Percentiles rank a stretch among this genome's conserved stretches.
These are phyloP conservation scores for Branchellion lobata DNA, from an alignment of 2,888 invertebrate species.

Conservation along the genomic window DNA sequence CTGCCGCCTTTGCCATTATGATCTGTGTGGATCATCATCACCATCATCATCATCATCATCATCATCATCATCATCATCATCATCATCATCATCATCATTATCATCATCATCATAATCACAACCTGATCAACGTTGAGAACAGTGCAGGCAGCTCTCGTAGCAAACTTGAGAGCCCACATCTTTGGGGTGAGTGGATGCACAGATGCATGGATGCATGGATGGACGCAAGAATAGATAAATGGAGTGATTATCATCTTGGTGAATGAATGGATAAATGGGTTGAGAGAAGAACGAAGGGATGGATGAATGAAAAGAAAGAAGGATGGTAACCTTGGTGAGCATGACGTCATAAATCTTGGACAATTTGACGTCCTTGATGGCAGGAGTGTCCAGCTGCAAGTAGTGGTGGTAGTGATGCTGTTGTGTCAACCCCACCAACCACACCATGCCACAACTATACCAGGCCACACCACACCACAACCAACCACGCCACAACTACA, in stretches of 20 bases:
- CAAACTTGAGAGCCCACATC: constrained; percentile 88
- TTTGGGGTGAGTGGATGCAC: neutral
- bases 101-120: constrained; percentile 33
- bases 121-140: constrained; percentile 87
- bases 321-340: constrained; percentile 68
- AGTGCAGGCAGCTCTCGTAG: constrained; percentile 86
- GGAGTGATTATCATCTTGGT: too few relatives aligned
- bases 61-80: constrained; percentile 42
- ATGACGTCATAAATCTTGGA: constrained; percentile 74
- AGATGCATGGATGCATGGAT: too few relatives aligned
- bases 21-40: constrained; percentile 65
- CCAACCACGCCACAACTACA: too few relatives aligned
- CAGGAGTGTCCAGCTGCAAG: constrained; percentile 68
- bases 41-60: constrained; percentile 41
- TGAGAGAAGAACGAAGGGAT: too few relatives aligned
- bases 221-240: too few relatives aligned
- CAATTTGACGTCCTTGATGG: constrained; percentile 74
- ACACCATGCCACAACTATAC: too few relatives aligned
- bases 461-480: too few relatives aligned
- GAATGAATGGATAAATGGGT: too few relatives aligned
- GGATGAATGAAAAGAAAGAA: too few relatives aligned
- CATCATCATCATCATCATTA: constrained; percentile 39
- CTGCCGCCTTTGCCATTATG: constrained; percentile 95
- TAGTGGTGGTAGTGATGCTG: neutral
- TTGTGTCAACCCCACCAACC: too few relatives aligned